These are phyloP conservation scores for Lamprotornis superbus DNA, from an alignment of 2,113 vertebrate genomes.

Conservation along the genomic window DNA sequence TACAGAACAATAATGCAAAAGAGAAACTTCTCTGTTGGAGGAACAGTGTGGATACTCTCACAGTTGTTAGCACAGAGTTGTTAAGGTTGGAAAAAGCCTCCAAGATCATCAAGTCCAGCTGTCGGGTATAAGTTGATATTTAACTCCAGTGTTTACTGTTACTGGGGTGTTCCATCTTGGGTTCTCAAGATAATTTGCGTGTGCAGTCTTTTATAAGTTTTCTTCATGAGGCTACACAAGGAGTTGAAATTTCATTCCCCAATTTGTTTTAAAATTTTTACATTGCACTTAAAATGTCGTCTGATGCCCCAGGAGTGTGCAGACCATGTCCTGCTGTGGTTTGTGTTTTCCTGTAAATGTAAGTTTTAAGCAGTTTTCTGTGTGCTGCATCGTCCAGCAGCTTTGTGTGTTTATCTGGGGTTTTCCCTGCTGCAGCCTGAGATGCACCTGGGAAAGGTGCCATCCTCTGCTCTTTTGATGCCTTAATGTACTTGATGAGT, in stretches of 20 bases:
- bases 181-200: background rate
- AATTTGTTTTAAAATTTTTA: background rate
- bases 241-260: background rate
- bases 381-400: background rate
- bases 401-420: background rate
- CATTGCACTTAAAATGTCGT: background rate
- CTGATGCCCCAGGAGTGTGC: background rate
- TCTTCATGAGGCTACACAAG: background rate
- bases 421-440: background rate
- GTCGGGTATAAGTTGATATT: background rate
- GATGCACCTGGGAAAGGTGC: background rate
- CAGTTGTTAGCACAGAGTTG: fast-evolving
- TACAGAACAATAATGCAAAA: background rate
- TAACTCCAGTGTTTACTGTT: background rate
- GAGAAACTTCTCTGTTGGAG: background rate
- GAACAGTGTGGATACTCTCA: background rate
- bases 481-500: background rate
- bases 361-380: background rate
- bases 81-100: background rate
- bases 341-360: background rate
- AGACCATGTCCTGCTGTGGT: fast-evolving
- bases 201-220: background rate
- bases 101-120: background rate
- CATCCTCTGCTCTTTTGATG: background rate
- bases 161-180: background rate